Base-by-base conservation (phyloP, 1,140 invertebrate genomes). In the Diplogasteroides magnus region DNA sequence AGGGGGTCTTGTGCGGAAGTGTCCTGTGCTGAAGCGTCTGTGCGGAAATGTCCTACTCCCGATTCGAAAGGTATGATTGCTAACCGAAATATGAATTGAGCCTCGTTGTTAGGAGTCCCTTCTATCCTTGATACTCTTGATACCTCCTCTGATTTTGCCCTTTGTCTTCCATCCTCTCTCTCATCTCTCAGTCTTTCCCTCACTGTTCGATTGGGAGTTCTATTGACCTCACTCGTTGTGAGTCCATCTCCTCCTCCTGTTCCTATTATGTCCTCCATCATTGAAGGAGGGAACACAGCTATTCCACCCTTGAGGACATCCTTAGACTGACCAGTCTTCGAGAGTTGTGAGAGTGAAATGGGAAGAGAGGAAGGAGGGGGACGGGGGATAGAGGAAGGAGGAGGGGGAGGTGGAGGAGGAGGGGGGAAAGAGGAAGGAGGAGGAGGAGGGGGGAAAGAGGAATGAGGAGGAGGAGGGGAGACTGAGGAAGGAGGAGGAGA, bases 381-480 rank as follows among this genome's bases (percentile, higher is more conserved):
- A 68, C 66, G 25, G 59, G 25, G 14, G 29, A 64, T 61, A 60
- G 66, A 15, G 62, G 66, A 15, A 63, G 37, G 37, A 48, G 37
- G 37, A 48, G 37, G 37, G 19, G 37, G 37, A 19, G 37, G 37
- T 48, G 37, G 37, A 48, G 6, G 19, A 48, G 37, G 19, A 48
- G 37, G 37, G 19, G 37, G 37, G 37, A 19, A 48, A 48, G 37
- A 48, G 19, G 37, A 48, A 19, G 37, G 37, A 48, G 19, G 19
- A 19, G 37, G 37, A 48, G 37, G 37, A 48, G 37, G 37, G 37
- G 37, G 37, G 19, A 19, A 48, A 48, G 37, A 48, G 37, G 37
- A 19, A 48, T 11, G 37, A 19, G 37, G 37, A 48, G 37, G 37
- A 48, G 37, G 37, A 19, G 37, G 37, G 19, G 37, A 48, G 19